Base-by-base conservation (phyloP, 2,888 invertebrate genomes). In the Drosophila neotestacea region DNA sequence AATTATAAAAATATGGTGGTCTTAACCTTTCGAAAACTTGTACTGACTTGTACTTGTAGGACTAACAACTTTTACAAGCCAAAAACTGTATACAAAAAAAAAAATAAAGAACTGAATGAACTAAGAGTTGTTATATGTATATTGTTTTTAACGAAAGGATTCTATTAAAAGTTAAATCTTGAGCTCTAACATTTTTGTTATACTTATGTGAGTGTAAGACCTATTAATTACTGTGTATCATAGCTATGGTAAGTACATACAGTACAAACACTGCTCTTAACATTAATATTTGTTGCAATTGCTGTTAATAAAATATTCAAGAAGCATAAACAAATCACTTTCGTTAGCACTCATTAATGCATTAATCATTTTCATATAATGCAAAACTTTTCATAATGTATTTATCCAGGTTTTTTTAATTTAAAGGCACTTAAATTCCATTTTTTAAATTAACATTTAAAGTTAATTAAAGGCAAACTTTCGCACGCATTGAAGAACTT, bases 371-470 rank as follows among this genome's bases (percentile, higher is more conserved):
- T 56, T 13, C n/a, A 38, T 56, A 27, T 36, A 54, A 63, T 65
- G 72, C 61, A 79, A 67, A 70, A 48, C 63, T 48, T 51, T 72
- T 73, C 67, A 69, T 52, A 71, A 63, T 79, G 34, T 72, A 69
- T 59, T 70, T 79, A 50, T 73, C 41, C 78, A 76, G 72, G 55
- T 63, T 73, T 16, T 16, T 16, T 66, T 79, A 70, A 72, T 79
- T 79, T 87, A 73, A 74, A 88, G 84, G 84, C 84, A 84, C 84
- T 88, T 83, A 86, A 63, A 75, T 88, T 78, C 59, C 70, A 76
- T 72, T 70, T 48, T 73, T 83, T 86, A 84, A 86, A 77, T 88
- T 78, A 84, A 85, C 84, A 84, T 78, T 73, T 73, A 81, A 48
- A 64, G 47, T 60, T 59, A 30, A 60, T 73, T 13, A 39, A 55